A percentile compares a stretch with the other conserved stretches of the same genome.
These are phyloP conservation scores for Tachuris rubrigastra DNA, from an alignment of 2,113 vertebrate species.

Conservation along the genomic window DNA sequence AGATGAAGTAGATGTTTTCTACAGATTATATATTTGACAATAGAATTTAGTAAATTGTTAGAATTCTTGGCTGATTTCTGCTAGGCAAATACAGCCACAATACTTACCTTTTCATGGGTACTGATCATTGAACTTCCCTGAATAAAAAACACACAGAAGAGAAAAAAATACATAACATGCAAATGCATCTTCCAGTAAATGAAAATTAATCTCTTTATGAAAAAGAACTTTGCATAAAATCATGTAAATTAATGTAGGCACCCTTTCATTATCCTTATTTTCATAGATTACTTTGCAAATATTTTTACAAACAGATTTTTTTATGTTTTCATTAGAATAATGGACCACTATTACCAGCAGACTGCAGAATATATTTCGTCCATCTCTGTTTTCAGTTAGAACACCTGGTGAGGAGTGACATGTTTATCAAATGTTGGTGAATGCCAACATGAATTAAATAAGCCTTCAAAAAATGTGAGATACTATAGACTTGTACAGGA, in stretches of 20 bases:
- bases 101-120: not conserved
- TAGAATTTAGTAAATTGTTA: constrained; percentile 55
- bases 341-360: not conserved
- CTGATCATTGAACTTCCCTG: not conserved
- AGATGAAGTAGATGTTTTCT: constrained; percentile 74
- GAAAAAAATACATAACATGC: constrained; percentile 1
- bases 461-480: constrained; percentile 65
- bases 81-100: not conserved
- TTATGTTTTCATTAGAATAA: constrained; percentile 29
- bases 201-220: not conserved
- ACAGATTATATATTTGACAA: constrained; percentile 77
- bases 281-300: constrained; percentile 39
- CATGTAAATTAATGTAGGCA: constrained; percentile 11
- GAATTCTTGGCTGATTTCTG: constrained; percentile 55
- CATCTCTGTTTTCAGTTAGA: constrained; percentile 61
- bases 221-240: constrained; percentile 16
- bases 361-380: not conserved
- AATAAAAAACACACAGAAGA: not conserved
- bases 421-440: constrained; percentile 75
- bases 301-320: constrained; percentile 21
- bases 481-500: constrained; percentile 29
- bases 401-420: constrained; percentile 70
- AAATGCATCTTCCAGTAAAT: constrained; percentile 1
- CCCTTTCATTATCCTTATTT: constrained; percentile 41
- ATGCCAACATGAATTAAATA: constrained; percentile 76